These are phyloP conservation scores for Nixonia krombeini DNA, from an alignment of 1,140 invertebrate species.

Conservation along the genomic window DNA sequence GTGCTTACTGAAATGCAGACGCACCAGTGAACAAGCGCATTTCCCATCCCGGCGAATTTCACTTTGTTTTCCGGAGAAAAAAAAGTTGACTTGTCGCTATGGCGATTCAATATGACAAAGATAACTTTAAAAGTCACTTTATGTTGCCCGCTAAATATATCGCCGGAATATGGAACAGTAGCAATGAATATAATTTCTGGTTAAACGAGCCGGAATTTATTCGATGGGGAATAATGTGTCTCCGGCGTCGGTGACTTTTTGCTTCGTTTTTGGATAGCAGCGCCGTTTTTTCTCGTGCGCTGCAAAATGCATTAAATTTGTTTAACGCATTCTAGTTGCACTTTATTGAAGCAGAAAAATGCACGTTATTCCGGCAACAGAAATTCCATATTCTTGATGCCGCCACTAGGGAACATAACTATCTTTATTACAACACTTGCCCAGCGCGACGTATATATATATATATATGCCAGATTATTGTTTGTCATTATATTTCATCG, in stretches of 20 bases:
- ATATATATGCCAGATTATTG: no score
- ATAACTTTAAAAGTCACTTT: constrained; percentile 44
- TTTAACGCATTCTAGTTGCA: constrained; percentile 32
- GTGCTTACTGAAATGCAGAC: no score
- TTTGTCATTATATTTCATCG: no score
- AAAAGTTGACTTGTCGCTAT: constrained; percentile 30
- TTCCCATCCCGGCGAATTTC: constrained; percentile 15
- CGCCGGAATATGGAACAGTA: constrained; percentile 37
- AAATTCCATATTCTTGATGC: constrained; percentile 34
- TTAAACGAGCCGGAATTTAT: constrained; percentile 46
- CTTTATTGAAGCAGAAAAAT: constrained; percentile 37
- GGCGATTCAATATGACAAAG: constrained; percentile 40
- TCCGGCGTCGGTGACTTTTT: constrained; percentile 34
- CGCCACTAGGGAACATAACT: no score
- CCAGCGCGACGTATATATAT: no score
- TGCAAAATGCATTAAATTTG: constrained; percentile 42
- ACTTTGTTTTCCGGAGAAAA: constrained; percentile 18
- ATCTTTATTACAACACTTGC: no score
- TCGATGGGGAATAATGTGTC: constrained; percentile 39
- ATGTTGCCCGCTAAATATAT: constrained; percentile 37
- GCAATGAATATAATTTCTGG: constrained; percentile 46
- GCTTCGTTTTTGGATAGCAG: constrained; percentile 26
- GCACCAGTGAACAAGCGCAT: constrained; percentile 9
- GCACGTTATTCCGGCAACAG: constrained; percentile 30
- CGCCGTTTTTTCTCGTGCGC: constrained; percentile 34